Conservation (phyloP, 2,797 vertebrate genomes). For the Sebastes reedi region DNA sequence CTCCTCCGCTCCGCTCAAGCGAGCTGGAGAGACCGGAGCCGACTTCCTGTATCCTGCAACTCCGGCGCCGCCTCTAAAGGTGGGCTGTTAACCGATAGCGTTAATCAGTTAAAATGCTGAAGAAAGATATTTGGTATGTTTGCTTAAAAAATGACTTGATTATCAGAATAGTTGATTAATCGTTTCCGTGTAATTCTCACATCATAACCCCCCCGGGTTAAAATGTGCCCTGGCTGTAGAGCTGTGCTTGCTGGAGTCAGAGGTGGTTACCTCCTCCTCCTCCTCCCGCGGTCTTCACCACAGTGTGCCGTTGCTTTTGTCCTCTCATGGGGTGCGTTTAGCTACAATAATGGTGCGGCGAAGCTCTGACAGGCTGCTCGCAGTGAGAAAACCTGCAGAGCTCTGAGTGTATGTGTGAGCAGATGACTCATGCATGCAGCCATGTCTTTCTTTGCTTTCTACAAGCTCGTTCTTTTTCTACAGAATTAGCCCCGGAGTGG, state of each 20-base stretch:
- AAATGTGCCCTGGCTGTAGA: background rate
- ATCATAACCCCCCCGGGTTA: background rate
- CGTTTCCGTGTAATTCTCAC: background rate
- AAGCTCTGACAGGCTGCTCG: conserved; percentile 60
- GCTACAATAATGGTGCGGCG: conserved; percentile 40
- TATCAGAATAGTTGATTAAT: background rate
- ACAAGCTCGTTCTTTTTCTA: conserved; percentile 47
- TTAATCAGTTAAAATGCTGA: rapidly evolving
- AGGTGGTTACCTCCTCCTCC: conserved; percentile 20
- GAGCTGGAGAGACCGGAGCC: rapidly evolving
- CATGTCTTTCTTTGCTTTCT: conserved; percentile 44
- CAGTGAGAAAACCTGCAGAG: conserved; percentile 49
- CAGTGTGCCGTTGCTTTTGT: conserved; percentile 45
- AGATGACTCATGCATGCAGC: conserved; percentile 71
- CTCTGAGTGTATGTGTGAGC: conserved; percentile 56
- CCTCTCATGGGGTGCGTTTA: conserved; percentile 49
- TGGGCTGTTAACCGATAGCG: too few species aligned
- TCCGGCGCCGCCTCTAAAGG: too few species aligned
- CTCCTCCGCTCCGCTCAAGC: too few species aligned
- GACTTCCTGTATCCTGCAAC: too few species aligned
- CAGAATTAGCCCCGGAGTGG: conserved; percentile 57
- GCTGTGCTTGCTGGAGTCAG: conserved; percentile 9
- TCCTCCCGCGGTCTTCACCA: conserved; percentile 13
- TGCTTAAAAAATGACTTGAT: background rate
- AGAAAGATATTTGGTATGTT: too few species aligned